These are phyloP conservation scores for Macrobrachium rosenbergii DNA, from an alignment of 1,140 invertebrate genomes.

Conservation along the genomic window DNA sequence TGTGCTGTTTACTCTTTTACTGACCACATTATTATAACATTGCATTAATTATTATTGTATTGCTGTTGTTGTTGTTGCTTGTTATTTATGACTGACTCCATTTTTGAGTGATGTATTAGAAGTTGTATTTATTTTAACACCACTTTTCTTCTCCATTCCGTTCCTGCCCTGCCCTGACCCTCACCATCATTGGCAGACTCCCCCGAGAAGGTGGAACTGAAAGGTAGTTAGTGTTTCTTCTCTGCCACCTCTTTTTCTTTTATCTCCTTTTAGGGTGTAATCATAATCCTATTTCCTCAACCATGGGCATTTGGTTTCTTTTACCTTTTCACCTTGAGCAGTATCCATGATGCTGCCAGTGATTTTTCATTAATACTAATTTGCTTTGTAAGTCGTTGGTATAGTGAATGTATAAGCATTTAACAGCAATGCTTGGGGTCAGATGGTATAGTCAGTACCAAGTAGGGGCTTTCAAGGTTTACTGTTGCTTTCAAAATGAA, in stretches of 20 bases:
- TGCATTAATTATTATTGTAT: too few species aligned
- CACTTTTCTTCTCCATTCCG: conserved; percentile 26
- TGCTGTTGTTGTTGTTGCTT: too few species aligned
- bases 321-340: background rate
- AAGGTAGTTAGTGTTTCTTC: conserved; percentile 50
- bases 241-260: conserved; percentile 6
- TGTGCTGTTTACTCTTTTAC: too few species aligned
- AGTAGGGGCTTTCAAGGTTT: too few species aligned
- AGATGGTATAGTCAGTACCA: too few species aligned
- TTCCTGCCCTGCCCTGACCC: conserved; percentile 22
- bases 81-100: too few species aligned
- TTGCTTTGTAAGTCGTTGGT: too few species aligned
- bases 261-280: background rate
- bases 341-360: background rate
- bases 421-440: too few species aligned
- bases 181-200: conserved; percentile 34
- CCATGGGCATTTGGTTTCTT: background rate
- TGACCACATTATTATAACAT: too few species aligned
- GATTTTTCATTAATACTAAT: background rate
- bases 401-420: too few species aligned
- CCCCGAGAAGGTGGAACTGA: conserved; percentile 56
- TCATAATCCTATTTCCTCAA: background rate
- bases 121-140: background rate
- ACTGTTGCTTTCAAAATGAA: too few species aligned
- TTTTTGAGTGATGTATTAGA: too few species aligned